These are phyloP conservation scores for Gastracanthus pulcherrimus DNA, from an alignment of 2,888 invertebrate species.

Conservation along the genomic window DNA sequence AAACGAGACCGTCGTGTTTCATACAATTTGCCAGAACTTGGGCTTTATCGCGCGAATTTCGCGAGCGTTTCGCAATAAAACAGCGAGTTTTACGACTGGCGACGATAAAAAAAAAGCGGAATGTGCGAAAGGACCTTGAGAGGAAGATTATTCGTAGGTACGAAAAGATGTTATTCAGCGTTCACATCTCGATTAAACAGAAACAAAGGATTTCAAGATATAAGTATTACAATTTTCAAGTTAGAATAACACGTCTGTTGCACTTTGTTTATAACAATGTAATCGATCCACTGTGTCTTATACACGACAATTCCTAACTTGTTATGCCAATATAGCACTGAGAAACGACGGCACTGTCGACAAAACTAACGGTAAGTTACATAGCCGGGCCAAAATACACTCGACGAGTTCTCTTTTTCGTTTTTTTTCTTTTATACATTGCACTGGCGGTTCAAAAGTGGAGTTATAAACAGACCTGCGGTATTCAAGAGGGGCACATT, in stretches of 20 bases:
- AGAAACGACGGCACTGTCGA: neutral
- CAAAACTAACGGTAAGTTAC: neutral
- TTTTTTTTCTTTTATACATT: neutral
- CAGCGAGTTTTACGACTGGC: neutral
- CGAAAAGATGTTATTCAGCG: neutral
- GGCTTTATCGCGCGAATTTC: neutral
- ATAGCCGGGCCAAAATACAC: neutral
- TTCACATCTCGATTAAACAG: neutral
- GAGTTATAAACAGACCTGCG: conserved; percentile 47
- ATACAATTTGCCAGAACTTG: neutral
- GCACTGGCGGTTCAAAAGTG: neutral
- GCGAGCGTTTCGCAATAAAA: neutral
- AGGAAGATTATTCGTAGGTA: neutral
- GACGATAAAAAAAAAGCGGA: neutral
- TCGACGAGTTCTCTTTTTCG: neutral
- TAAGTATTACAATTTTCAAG: neutral
- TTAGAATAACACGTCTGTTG: neutral
- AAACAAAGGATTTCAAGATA: neutral
- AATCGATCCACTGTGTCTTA: neutral
- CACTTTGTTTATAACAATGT: neutral
- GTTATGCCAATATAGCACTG: neutral
- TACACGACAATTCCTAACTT: neutral
- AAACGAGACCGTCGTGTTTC: neutral
- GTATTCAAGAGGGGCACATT: neutral
- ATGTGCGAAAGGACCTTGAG: conserved; percentile 5